phyloP scores from a whole-genome alignment of 1,140 invertebrate species.

The Sitophilus oryzae region DNA sequence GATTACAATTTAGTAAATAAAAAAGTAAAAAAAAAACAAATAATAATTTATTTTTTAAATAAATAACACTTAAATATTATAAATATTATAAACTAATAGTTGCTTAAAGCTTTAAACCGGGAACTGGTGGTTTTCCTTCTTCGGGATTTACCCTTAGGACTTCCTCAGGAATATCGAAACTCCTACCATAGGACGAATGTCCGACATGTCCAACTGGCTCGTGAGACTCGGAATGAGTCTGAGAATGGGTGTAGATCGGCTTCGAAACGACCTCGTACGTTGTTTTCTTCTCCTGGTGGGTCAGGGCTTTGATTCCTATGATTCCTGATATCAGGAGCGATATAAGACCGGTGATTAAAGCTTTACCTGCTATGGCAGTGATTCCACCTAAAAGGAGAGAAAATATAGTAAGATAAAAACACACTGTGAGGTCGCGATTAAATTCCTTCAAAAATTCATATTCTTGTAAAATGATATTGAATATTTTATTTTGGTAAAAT shows the following conservation, averaged over 20 bases:
- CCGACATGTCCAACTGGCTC: constrained; percentile 52
- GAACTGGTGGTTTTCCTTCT: too few species aligned
- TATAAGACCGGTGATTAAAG: constrained; percentile 74
- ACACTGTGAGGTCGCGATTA: too few species aligned
- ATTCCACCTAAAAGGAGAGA: constrained; percentile 56
- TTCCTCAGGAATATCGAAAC: constrained; percentile 34
- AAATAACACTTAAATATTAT: too few species aligned
- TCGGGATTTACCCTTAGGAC: neutral
- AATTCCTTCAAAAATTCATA: too few species aligned
- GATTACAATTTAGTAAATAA: neutral
- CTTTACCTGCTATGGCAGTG: constrained; percentile 73
- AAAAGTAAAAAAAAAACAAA: neutral
- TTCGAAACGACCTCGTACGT: constrained; percentile 80
- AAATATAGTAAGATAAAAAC: too few species aligned
- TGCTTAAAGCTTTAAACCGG: too few species aligned
- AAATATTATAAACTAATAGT: too few species aligned
- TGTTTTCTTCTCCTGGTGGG: constrained; percentile 61
- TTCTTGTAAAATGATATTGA: too few species aligned
- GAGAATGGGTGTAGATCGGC: constrained; percentile 65
- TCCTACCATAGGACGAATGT: constrained; percentile 52
- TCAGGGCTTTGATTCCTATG: constrained; percentile 66
- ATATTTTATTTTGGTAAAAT: too few species aligned
- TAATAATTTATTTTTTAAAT: too few species aligned
- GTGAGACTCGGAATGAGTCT: constrained; percentile 64
- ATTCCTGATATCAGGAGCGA: constrained; percentile 70